phyloP scores from a whole-genome alignment of 2,797 vertebrate species.

The Leptodactylus fallax region DNA sequence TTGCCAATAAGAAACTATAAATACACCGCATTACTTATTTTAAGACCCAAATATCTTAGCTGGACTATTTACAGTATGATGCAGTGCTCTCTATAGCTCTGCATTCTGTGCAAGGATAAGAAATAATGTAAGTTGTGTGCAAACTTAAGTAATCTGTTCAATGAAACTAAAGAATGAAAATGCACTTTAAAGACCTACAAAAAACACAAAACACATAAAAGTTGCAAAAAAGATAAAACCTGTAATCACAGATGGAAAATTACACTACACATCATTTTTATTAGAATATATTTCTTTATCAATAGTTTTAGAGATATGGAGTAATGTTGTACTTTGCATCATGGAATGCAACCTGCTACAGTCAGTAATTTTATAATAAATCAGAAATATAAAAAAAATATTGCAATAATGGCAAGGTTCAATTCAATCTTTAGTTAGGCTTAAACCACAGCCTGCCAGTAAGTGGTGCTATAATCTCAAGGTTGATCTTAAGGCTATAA shows the following conservation, averaged over 20 bases:
- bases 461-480: slow-evolving; percentile 73
- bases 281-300: too few species aligned
- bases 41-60: background rate
- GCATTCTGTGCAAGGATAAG: background rate
- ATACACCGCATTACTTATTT: background rate
- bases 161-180: background rate
- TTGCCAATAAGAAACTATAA: too few species aligned
- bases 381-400: background rate
- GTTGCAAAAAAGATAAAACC: background rate
- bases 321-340: background rate
- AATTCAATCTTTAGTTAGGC: background rate
- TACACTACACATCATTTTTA: background rate
- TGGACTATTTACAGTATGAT: background rate
- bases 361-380: background rate
- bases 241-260: background rate
- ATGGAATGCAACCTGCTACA: too few species aligned
- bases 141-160: background rate
- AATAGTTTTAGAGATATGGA: too few species aligned
- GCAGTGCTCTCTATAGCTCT: background rate
- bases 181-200: background rate
- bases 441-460: slow-evolving; percentile 62
- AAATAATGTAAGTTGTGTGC: background rate
- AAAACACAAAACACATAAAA: background rate
- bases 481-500: background rate
- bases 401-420: background rate